Base-by-base conservation (phyloP, 2,888 invertebrate genomes). In the Leptinotarsa tumamoca region DNA sequence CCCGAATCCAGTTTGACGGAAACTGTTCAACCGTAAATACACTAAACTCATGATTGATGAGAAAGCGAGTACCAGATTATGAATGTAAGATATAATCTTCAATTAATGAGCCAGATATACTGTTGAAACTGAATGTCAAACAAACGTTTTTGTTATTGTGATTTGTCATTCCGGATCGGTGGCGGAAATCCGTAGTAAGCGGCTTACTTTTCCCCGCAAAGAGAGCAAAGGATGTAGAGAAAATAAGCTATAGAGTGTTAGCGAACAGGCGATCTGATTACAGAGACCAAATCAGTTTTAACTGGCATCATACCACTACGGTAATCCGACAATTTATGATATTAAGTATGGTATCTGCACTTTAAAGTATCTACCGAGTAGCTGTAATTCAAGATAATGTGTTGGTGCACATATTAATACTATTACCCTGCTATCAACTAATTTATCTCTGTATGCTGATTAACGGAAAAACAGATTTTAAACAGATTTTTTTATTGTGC, bases 191-290 rank as follows among this genome's bases (percentile, higher is more conserved):
- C 69, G 58, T n/a, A 68, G 63, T 72, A 75, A 75, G 72, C 75
- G 49, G 72, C 75, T 75, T 75, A 75, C 58, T 69, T 67, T 68
- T 15, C 66, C 66, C 69, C 50, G 63, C 75, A 80, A 77, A 81
- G 77, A 75, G 63, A 78, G 72, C 75, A 76, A 71, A 72, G 73
- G 73, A 75, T 73, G 67, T 58, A 79, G 77, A 78, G 81, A 79
- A 81, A 82, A 80, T 80, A 80, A 80, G 77, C 80, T 78, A 78
- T 79, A 75, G 76, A 79, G 81, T 80, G 81, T 83, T 82, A 79
- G 81, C 79, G 82, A 83, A 83, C 83, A 83, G 83, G 82, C 80
- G 82, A 83, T 84, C 83, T 82, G 83, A 84, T 84, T 84, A 82
- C 69, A 58, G 54, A 58, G 49, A 52, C 69, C 51, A 61, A 69